phyloP scores from a whole-genome alignment of 2,888 invertebrate species.

The Thereva unica region DNA sequence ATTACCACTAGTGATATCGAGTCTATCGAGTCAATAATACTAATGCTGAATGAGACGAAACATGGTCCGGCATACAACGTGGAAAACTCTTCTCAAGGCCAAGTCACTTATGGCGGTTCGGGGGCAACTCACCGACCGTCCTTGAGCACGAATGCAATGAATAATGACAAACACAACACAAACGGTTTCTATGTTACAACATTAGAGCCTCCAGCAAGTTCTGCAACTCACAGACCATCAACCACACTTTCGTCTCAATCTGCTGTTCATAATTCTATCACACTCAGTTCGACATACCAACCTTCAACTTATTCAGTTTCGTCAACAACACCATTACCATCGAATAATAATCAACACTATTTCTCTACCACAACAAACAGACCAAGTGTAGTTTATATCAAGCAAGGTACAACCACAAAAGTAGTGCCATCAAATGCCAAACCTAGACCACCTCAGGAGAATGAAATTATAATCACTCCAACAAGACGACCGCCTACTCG shows the following conservation, averaged over 20 bases:
- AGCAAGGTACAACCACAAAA: slow-evolving; percentile 44
- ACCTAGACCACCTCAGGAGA: slow-evolving; percentile 11
- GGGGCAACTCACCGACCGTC: slow-evolving; percentile 38
- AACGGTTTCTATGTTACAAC: slow-evolving; percentile 46
- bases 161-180: slow-evolving; percentile 39
- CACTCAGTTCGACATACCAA: slow-evolving; percentile 21
- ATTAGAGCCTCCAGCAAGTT: slow-evolving; percentile 49
- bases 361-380: slow-evolving; percentile 13
- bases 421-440: slow-evolving; percentile 34
- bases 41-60: slow-evolving; percentile 64
- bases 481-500: slow-evolving; percentile 36
- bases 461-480: slow-evolving; percentile 36
- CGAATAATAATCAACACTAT: slow-evolving; percentile 44
- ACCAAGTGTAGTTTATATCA: background rate
- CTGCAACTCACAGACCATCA: slow-evolving; percentile 38
- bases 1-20: slow-evolving; percentile 55
- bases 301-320: slow-evolving; percentile 19
- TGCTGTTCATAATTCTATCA: slow-evolving; percentile 53
- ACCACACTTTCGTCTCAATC: slow-evolving; percentile 52
- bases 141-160: slow-evolving; percentile 21
- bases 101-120: background rate
- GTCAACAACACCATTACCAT: slow-evolving; percentile 55
- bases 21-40: slow-evolving; percentile 66
- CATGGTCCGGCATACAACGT: slow-evolving; percentile 55
- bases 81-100: slow-evolving; percentile 14